Conservation (phyloP, 2,888 invertebrate species). For the Cantharis lateralis region DNA sequence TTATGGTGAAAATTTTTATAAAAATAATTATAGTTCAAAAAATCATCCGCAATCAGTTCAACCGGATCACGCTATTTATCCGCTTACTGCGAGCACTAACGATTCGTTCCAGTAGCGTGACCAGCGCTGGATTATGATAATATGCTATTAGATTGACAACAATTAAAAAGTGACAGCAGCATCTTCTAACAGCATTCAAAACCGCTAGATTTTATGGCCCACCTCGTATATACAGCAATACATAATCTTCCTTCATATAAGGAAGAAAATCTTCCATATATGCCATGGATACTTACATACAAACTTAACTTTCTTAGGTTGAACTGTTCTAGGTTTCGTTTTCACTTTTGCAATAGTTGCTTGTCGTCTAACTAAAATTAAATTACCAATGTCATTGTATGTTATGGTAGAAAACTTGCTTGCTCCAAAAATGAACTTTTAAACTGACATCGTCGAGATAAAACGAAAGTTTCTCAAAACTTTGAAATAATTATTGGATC, state of each 20-base stretch:
- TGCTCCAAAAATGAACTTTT: neutral
- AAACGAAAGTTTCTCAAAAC: neutral
- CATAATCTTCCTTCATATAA: neutral
- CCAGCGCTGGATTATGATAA: too few relatives aligned
- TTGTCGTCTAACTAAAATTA: conserved; percentile 59
- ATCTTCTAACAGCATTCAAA: too few relatives aligned
- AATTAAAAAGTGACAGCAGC: too few relatives aligned
- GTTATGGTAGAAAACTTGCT: neutral
- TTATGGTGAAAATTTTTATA: too few relatives aligned
- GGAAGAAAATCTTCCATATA: neutral
- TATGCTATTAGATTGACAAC: too few relatives aligned
- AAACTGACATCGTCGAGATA: neutral
- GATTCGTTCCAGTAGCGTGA: too few relatives aligned
- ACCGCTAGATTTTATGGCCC: too few relatives aligned
- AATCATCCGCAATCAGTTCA: too few relatives aligned
- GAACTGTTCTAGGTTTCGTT: conserved; percentile 79
- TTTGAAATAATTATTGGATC: neutral
- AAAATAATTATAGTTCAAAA: too few relatives aligned
- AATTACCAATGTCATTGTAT: neutral
- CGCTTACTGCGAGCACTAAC: too few relatives aligned
- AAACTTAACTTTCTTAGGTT: conserved; percentile 89
- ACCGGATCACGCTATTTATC: too few relatives aligned
- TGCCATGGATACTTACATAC: conserved; percentile 79
- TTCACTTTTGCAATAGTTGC: conserved; percentile 80
- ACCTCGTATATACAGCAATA: neutral